Conservation (phyloP, 2,113 vertebrate species). For the Dasypus novemcinctus region DNA sequence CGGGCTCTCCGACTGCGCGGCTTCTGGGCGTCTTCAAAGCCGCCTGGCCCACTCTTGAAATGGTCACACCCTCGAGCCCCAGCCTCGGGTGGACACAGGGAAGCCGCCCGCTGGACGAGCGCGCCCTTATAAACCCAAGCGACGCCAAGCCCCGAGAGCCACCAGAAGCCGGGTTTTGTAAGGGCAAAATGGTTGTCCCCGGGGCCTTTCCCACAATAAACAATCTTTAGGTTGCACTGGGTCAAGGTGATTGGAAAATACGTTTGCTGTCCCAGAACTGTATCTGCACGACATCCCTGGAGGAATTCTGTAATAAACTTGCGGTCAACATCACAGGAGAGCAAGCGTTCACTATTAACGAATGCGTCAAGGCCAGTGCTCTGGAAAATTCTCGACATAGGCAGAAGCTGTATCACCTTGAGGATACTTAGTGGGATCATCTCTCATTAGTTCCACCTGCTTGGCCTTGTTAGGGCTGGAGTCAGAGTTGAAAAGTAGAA, state of each 20-base stretch:
- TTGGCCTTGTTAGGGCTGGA: too few species aligned
- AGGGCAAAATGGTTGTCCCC: slow-evolving; percentile 97
- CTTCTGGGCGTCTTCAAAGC: slow-evolving; percentile 93
- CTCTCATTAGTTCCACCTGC: too few species aligned
- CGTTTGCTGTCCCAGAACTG: slow-evolving; percentile 86
- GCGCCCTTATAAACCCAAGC: slow-evolving; percentile 95
- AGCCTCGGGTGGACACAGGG: slow-evolving; percentile 96
- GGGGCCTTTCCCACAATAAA: slow-evolving; percentile 93
- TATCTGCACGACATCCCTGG: too few species aligned
- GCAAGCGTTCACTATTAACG: slow-evolving; percentile 93
- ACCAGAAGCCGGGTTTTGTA: slow-evolving; percentile 97
- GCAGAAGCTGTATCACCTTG: slow-evolving; percentile 93
- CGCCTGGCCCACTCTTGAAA: slow-evolving; percentile 94
- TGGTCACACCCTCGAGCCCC: slow-evolving; percentile 97
- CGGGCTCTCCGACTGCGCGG: slow-evolving; percentile 95
- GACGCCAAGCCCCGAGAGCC: slow-evolving; percentile 97
- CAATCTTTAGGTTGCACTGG: slow-evolving; percentile 98
- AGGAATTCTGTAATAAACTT: too few species aligned
- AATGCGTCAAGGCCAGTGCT: slow-evolving; percentile 76
- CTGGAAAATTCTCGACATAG: slow-evolving; percentile 93
- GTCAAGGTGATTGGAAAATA: slow-evolving; percentile 99
- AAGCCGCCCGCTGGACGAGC: slow-evolving; percentile 92
- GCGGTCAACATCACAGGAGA: slow-evolving; percentile 93
- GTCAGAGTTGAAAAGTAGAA: too few species aligned
- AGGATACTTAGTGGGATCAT: slow-evolving; percentile 89